phyloP scores from a whole-genome alignment of 92 coral and sea anemone species.

The Montipora capitata region DNA sequence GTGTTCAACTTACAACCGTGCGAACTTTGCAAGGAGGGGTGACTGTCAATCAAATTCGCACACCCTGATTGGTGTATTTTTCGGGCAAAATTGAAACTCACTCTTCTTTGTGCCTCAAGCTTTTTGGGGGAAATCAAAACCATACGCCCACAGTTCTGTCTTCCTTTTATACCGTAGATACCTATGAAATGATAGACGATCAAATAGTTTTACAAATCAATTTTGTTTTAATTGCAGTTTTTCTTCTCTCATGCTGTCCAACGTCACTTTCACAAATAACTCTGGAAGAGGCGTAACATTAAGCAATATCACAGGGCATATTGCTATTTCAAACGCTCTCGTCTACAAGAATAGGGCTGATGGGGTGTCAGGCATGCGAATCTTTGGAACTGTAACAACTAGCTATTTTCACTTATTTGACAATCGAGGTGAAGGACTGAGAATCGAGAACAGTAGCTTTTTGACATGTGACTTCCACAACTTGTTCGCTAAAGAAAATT shows the following conservation, averaged over 20 bases:
- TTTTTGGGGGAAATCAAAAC: no score
- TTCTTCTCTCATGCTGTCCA: conserved; percentile 29
- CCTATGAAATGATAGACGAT: no score
- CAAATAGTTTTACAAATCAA: neutral
- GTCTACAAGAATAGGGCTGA: conserved; percentile 32
- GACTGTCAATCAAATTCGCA: no score
- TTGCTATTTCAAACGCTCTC: conserved; percentile 34
- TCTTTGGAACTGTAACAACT: conserved; percentile 30
- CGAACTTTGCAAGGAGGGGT: no score
- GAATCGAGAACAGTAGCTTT: conserved; percentile 34
- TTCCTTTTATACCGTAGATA: no score
- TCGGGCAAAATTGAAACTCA: no score
- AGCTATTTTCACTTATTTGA: neutral
- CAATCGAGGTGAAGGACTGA: conserved; percentile 48
- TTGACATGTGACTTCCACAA: conserved; percentile 13
- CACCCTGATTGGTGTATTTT: no score
- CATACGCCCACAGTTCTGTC: no score
- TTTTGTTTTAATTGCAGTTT: conserved; percentile 19
- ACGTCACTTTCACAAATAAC: conserved; percentile 64
- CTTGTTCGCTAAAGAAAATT: conserved; percentile 21
- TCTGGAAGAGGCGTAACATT: conserved; percentile 43
- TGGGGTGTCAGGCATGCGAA: conserved; percentile 48
- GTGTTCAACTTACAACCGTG: no score
- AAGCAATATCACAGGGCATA: conserved; percentile 22
- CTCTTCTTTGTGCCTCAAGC: no score